Base-by-base conservation (phyloP, 2,888 invertebrate genomes). In the Nomada ruficornis region DNA sequence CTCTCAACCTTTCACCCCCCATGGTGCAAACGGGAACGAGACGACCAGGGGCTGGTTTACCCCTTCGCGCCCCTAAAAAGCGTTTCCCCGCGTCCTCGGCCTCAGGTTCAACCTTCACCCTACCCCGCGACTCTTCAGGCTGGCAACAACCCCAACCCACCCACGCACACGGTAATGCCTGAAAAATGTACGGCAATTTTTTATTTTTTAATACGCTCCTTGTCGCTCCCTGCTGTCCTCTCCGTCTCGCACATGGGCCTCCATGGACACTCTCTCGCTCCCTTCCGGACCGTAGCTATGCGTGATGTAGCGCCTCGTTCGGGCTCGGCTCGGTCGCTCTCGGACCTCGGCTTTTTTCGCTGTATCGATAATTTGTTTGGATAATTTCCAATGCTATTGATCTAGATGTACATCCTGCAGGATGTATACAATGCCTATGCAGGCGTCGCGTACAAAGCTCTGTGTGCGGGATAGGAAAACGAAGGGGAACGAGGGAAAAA, bases 131-230 rank as follows among this genome's bases (percentile, higher is more conserved):
- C 82, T 86, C 85, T 85, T 86, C 84, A 81, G 75, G 36, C 78
- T 82, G 65, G 86, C 83, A 86, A 80, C 86, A 81, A 84, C 89
- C 82, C 87, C 89, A 84, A 86, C 88, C 89, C 85, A 88, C 90
- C 86, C 86, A 82, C 90, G 91, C 88, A 68, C 88, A 88, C 90
- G 92, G 92, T 93, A 93, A 92, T 93, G 92, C 92, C 92, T 93
- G 93, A 94, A 94, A 94, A 94, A 94, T 94, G 93, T 93, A 93
- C 93, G 91, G 93, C 93, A 93, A 94, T 94, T 94, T 94, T 94
- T 94, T 93, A 93, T 93, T 93, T 93, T 93, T 94, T 93, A 93
- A 93, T 93, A 92, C 92, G 92, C 90, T 89, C 85, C 86, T 77
- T 85, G 83, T 85, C 81, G 65, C 80, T 85, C 86, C 75, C 67